These are phyloP conservation scores for Griposia aprilina DNA, from an alignment of 2,888 invertebrate species.

Conservation along the genomic window DNA sequence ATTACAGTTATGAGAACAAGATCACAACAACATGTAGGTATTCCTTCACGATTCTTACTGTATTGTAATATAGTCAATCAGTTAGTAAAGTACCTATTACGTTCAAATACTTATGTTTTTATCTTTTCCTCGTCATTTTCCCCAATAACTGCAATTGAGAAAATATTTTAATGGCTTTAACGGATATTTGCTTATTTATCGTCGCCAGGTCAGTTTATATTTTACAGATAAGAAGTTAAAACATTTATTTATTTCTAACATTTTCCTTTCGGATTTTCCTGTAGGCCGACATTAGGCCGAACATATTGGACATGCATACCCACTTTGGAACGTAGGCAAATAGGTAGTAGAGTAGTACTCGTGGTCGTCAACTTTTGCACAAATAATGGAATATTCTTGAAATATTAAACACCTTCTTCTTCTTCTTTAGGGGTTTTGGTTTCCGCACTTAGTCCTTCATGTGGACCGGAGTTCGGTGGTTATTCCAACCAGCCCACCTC, in stretches of 20 bases:
- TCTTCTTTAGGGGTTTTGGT: no score
- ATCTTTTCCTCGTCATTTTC: conserved; percentile 44
- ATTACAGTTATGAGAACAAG: no score
- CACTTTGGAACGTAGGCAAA: background rate
- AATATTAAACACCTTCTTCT: background rate
- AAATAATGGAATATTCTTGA: background rate
- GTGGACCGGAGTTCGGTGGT: no score
- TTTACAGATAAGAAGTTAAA: background rate
- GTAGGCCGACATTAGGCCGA: background rate
- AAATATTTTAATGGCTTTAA: background rate
- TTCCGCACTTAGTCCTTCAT: no score
- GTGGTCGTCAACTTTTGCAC: background rate
- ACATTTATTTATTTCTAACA: background rate
- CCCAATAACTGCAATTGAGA: conserved; percentile 11
- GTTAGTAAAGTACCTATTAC: background rate
- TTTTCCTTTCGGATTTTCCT: conserved; percentile 32
- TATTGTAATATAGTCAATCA: no score
- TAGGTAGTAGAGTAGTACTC: no score
- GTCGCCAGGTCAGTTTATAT: background rate
- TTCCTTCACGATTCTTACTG: no score
- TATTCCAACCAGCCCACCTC: no score
- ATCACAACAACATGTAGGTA: no score
- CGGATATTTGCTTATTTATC: conserved; percentile 6
- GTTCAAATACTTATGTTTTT: background rate
- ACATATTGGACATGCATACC: background rate